Evolutionary conservation across 2,113 vertebrate genomes (phyloP).

Genomic region (Mus spicilegus): DNA sequence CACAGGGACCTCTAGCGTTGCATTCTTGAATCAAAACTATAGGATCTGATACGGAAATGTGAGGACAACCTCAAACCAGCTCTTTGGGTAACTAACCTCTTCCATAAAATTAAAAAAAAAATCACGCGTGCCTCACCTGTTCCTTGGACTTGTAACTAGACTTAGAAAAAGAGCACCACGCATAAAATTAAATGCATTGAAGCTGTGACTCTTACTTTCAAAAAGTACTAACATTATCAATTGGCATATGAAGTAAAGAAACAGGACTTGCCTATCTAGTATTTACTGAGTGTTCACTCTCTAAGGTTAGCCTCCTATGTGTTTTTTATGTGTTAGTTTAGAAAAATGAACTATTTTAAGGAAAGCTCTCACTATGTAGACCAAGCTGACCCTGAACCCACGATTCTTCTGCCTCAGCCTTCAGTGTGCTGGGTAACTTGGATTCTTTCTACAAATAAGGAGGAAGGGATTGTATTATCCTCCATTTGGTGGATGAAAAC

Average conservation of each 20-base stretch:
- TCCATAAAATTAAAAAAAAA: not conserved
- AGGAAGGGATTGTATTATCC: not conserved
- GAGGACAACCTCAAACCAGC: not conserved
- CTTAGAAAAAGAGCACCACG: not conserved
- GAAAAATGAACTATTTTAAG: not conserved
- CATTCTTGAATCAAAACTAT: not conserved
- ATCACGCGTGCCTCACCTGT: accelerated
- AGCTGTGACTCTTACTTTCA: not conserved
- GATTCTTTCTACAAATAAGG: not conserved
- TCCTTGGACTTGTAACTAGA: not conserved
- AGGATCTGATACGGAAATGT: accelerated
- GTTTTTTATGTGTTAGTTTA: not conserved
- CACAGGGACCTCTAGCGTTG: not conserved
- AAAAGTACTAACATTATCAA: constrained; percentile 4
- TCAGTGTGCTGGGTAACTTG: not conserved
- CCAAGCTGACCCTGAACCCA: not conserved
- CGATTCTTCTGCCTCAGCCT: not conserved
- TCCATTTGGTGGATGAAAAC: too few relatives aligned
- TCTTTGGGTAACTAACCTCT: not conserved
- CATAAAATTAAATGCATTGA: not conserved
- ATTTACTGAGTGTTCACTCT: not conserved
- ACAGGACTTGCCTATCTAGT: not conserved
- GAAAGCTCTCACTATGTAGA: not conserved
- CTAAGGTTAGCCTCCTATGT: not conserved
- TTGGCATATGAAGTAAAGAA: not conserved